Base-by-base conservation (phyloP, 2,797 vertebrate genomes). In the Phoeniculus purpureus region DNA sequence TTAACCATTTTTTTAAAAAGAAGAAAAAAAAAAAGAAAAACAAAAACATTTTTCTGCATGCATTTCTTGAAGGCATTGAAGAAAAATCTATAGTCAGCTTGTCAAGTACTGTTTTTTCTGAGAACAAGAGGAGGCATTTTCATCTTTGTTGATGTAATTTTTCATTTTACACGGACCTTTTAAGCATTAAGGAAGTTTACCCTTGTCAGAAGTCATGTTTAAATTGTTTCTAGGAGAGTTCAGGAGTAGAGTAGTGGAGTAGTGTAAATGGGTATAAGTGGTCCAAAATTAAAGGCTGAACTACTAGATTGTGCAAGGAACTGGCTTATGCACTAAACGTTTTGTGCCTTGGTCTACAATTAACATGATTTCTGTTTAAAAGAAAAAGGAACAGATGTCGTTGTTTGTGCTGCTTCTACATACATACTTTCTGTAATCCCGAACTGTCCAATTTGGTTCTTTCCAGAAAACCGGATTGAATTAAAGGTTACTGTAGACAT, bases 301-400 rank as follows among this genome's bases (percentile, higher is more conserved):
- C 93, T 95, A 92, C 92, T 95, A 94, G 94, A 94, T 97, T 94
- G 91, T 96, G 90, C 95, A 96, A 95, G 94, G 96, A 97, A 96
- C 97, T 95, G 97, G 97, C 94, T 97, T 97, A 97, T 97, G 97
- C 97, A 97, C 97, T 98, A 96, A 97, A 97, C 96, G 92, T 98
- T 97, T 97, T 95, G 98, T 98, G 98, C 98, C 98, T 98, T 98
- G 98, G 98, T 97, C 97, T 97, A 94, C 96, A 96, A 95, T 96
- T 96, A 97, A 97, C 96, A 96, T 94, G 92, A 96, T 87, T 94
- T 97, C 95, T 97, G 93, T 97, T 95, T 95, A 95, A 96, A 96
- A 94, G 94, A 86, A 89, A 92, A 90, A 94, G 78, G 92, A 97
- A 94, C 93, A 90, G 89, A 95, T 93, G 96, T 88, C 54, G 97